These are phyloP conservation scores for Callitettix versicolor DNA, from an alignment of 1,140 invertebrate genomes.

Conservation along the genomic window DNA sequence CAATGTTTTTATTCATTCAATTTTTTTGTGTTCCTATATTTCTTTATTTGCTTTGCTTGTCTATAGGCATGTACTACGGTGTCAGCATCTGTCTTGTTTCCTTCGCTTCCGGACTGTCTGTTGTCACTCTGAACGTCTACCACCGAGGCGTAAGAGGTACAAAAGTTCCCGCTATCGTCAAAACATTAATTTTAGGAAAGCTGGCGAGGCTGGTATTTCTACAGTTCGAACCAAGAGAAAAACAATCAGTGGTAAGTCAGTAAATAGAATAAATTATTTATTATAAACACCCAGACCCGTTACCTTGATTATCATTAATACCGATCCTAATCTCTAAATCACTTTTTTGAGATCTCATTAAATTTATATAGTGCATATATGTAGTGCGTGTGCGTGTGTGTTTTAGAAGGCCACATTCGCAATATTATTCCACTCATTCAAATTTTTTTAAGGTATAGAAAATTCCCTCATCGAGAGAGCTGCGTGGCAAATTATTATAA, in stretches of 20 bases:
- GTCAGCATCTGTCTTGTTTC: constrained; percentile 85
- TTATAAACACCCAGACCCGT: not conserved
- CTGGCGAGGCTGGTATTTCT: constrained; percentile 52
- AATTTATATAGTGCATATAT: no score
- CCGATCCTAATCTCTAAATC: not conserved
- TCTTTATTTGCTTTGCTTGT: no score
- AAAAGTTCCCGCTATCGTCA: constrained; percentile 56
- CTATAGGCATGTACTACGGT: constrained; percentile 78
- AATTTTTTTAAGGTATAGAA: no score
- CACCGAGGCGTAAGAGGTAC: constrained; percentile 70
- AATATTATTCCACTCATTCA: no score
- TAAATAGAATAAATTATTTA: not conserved
- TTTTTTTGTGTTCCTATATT: no score
- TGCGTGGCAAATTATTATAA: no score
- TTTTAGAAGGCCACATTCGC: no score
- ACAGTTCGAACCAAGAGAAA: constrained; percentile 42
- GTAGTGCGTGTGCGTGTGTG: no score
- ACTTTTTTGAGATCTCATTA: not conserved
- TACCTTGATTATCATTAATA: not conserved
- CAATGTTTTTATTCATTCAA: no score
- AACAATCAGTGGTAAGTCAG: constrained; percentile 18
- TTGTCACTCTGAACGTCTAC: constrained; percentile 77
- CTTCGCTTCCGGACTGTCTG: constrained; percentile 76
- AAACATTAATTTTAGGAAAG: constrained; percentile 53
- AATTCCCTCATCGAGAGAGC: no score